Evolutionary conservation across 2,797 vertebrate genomes (phyloP), one percentile per base, ranked within the genome.

Genomic region (Lophura swinhoii): DNA sequence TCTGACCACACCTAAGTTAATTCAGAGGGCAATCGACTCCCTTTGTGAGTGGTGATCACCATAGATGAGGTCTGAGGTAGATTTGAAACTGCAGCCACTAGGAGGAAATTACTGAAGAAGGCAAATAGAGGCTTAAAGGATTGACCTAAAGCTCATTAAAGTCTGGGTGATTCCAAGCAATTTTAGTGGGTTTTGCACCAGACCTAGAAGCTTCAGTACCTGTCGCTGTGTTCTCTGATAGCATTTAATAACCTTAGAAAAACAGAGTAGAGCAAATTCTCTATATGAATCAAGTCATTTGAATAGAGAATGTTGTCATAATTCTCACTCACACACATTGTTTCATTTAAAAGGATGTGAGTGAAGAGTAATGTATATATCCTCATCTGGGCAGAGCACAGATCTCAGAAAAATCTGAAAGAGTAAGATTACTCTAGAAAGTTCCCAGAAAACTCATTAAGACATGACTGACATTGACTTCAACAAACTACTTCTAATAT

Each of bases 261-360:
- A 77, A 0, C 23, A 76, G 44, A 69, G 12, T 17, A 77, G 17
- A 64, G 24, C 6, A 63, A 69, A 63, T 69, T 90, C 13, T 78
- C 23, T 44, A 12, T 56, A 48, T 48, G 73, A 83, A 59, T 62
- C 22, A 31, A 67, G 16, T 31, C 9, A n/a, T 70, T 28, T 68
- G 49, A 75, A 16, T 68, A 78, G 31, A 79, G 43, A 92, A 86
- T 0, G 0, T 20, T 44, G 23, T 81, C 6, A 20, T 69, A 95
- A 93, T 51, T 93, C 75, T 92, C 88, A 93, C 8, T 26, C 24
- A 26, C 85, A 90, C n/a, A 91, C 71, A 94, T 76, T 90, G 78
- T 95, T 96, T 80, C 95, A 91, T 94, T 89, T 93, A 94, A 91
- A 35, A 92, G 59, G 64, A 94, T 59, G 39, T 64, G 87, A 95